Evolutionary conservation across 2,797 vertebrate species (phyloP), one percentile per base, ranked within the genome.

Genomic region (Sphenopsis melanotis): DNA sequence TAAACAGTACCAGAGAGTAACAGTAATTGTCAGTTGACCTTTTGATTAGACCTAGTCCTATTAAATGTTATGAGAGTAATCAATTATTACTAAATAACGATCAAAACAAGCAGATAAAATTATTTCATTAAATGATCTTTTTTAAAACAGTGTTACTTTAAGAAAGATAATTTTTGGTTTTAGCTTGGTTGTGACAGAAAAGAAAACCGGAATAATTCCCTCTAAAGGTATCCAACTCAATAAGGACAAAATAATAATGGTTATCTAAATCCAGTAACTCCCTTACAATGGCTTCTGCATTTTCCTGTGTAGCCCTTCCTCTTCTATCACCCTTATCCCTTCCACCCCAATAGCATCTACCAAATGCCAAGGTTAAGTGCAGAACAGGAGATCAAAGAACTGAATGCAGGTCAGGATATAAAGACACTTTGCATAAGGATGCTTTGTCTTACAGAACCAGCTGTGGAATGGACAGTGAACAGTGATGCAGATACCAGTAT

Each of bases 21-120:
- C 46, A 90, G 24, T 50, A 92, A 85, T 75, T 97, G 84, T 77
- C 87, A 87, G 50, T 21, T 93, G 94, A 94, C 71, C 60, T 95
- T 93, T 90, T 76, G 78, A 89, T 95, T 93, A 94, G 56, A 85
- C 15, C 15, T 41, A 56, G 27, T 53, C n/a, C 12, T 89, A 84
- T 74, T 83, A 90, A 92, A 87, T 68, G 21, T 64, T 94, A 75
- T 27, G 21, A 92, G n/a, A 74, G 42, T 81, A 94, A 93, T 93
- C 60, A 93, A 71, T 92, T 92, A 42, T 16, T 85, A 96, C 64
- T 80, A 91, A 97, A 74, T 59, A 84, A 89, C 27, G 20, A 87
- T 23, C 11, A 83, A 95, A 87, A 66, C 37, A 69, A 86, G n/a
- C 22, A 93, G 88, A 93, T 6, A 92, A 70, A 87, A 93, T 68